Base-by-base conservation (phyloP, 2,113 vertebrate species). In the Actenoides hombroni region DNA sequence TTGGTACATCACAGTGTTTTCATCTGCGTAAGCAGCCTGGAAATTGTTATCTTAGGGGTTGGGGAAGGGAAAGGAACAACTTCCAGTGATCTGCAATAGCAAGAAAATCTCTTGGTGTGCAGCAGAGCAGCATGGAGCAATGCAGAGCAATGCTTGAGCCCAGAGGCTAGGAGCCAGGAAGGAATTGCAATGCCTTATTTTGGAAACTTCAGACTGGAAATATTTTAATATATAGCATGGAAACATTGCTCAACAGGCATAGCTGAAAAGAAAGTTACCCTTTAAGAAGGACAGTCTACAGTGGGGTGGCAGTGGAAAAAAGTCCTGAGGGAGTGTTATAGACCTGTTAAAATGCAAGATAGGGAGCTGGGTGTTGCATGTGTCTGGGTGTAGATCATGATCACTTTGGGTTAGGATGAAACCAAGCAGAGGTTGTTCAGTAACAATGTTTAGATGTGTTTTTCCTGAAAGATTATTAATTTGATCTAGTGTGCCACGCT, bases 341-440 rank as follows among this genome's bases (percentile, higher is more conserved):
- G 46, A 63, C 40, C 10, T 54, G 70, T 6, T 80, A 39, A 86
- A 83, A 78, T 10, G 15, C 18, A 60, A 10, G n/a, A n/a, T 15
- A 25, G 26, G 26, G 48, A 73, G 26, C 6, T 54, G 51, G 2
- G 25, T 57, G 19, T 11, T 57, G 3, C 6, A 2, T 3, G 4
- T 49, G 35, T 17, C 49, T 4, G 1, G 3, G 8, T 21, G 2
- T 40, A 46, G 15, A 23, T 18, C 3, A 1, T 5, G 10, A 69
- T 10, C 20, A 33, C 31, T 48, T 20, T 8, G 24, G 13, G 10
- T 40, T 44, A 76, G 37, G 48, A 68, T 24, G n/a, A 49, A 56
- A 26, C 5, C 33, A 49, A 51, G 18, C 16, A 64, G 31, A 75
- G 9, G 6, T 11, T 70, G 13, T 15, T 24, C 31, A 78, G 28